Evolutionary conservation across 2,797 vertebrate genomes (phyloP).

Genomic region (Pantherophis vulpinus): DNA sequence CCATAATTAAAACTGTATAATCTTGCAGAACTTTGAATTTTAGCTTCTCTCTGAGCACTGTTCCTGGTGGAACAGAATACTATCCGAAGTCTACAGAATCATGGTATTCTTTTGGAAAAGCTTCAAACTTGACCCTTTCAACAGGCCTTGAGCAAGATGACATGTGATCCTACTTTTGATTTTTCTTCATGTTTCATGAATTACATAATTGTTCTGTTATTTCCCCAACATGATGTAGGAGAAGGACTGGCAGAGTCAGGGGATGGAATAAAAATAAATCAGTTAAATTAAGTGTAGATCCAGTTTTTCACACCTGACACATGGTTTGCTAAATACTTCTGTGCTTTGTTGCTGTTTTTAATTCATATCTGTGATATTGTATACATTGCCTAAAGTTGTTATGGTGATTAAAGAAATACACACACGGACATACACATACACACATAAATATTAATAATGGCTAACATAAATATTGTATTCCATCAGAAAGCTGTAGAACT

Average conservation of each 20-base stretch:
- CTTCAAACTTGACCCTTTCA: not conserved
- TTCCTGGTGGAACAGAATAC: not conserved
- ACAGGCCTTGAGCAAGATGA: not conserved
- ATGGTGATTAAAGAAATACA: not conserved
- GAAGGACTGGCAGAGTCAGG: not conserved
- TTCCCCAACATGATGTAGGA: not conserved
- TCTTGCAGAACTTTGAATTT: not conserved
- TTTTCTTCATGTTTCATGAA: not conserved
- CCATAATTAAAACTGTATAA: not conserved
- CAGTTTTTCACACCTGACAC: not conserved
- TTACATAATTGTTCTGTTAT: not conserved
- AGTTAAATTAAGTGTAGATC: not conserved
- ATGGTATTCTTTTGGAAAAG: not conserved
- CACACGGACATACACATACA: rapidly evolving
- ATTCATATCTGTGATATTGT: not conserved
- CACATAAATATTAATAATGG: not conserved
- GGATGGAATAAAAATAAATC: not conserved
- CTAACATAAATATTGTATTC: not conserved
- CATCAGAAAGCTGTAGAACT: not conserved
- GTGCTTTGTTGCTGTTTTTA: not conserved
- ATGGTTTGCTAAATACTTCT: not conserved
- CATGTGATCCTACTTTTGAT: not conserved
- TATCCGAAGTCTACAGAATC: not conserved
- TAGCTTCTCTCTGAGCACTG: not conserved
- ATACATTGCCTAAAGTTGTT: not conserved